These are phyloP conservation scores for Hippocampus abdominalis DNA, from an alignment of 2,113 vertebrate genomes.

Conservation along the genomic window DNA sequence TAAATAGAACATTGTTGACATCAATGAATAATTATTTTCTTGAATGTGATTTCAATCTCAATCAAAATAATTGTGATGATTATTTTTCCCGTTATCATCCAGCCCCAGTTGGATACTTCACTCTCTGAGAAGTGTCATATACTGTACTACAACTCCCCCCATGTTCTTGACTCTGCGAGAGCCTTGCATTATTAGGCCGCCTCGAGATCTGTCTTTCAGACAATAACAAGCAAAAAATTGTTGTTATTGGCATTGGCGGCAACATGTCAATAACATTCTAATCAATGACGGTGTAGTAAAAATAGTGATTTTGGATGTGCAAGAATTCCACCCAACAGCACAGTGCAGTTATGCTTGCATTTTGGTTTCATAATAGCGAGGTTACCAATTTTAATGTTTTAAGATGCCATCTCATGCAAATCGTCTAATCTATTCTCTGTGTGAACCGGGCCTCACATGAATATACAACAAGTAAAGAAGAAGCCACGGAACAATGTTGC, in stretches of 20 bases:
- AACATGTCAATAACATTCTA: not conserved
- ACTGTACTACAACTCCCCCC: too few species aligned
- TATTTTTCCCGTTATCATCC: too few species aligned
- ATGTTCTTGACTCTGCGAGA: too few species aligned
- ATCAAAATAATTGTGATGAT: too few species aligned
- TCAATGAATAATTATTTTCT: too few species aligned
- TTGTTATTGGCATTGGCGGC: not conserved
- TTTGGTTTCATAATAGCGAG: not conserved
- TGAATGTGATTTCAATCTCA: too few species aligned
- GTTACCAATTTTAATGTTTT: not conserved
- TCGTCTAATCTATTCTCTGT: conserved; percentile 10
- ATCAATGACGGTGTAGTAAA: not conserved
- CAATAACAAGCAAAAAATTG: too few species aligned
- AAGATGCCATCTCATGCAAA: not conserved
- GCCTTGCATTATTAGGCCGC: too few species aligned
- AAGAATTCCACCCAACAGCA: not conserved
- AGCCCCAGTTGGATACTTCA: not conserved
- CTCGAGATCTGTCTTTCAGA: too few species aligned
- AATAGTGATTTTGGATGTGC: not conserved
- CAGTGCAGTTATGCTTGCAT: not conserved
- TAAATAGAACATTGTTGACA: too few species aligned
- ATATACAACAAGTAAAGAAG: not conserved
- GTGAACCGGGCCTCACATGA: conserved; percentile 10
- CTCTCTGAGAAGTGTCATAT: not conserved
- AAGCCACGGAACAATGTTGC: not conserved